Evolutionary conservation across 2,888 invertebrate species (phyloP), one percentile per base, ranked within the genome.

Genomic region (Ichneumoninae sp.): DNA sequence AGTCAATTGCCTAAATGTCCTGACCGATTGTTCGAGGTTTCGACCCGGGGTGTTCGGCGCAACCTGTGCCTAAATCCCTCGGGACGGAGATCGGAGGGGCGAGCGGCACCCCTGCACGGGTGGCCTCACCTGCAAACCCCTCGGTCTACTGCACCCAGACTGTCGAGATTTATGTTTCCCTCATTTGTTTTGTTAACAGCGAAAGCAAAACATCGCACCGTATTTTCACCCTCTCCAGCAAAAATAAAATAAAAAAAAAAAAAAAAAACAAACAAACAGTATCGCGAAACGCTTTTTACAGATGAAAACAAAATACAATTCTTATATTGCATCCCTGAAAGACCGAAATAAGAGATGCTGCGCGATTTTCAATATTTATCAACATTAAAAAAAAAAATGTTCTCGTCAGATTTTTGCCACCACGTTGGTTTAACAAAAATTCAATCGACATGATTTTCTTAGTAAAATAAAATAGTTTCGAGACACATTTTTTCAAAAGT

Each of bases 121-220:
- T 75, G 75, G 70, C 66, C 74, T 79, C 83, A 83, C 83, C 83
- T 83, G 83, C 79, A 70, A 75, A 75, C 79, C 76, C 72, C 72
- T 78, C 71, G 71, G 66, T 44, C 33, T 36, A 6, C 54, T 40
- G 16, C 60, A n/a, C 10, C 60, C 62, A 33, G 30, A n/a, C 50
- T 65, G 47, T 65, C 52, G 62, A 30, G 69, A 74, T 78, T 78
- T 83, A 60, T 79, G 57, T 83, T 69, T 74, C 78, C 22, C 60
- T 22, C 33, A 71, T 40, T 68, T 50, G 33, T 60, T 70, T 69
- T 72, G 68, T 22, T 54, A 60, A 30, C 10, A 57, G 60, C 10
- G 22, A 69, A 68, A 69, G 70, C 60, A 78, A 70, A 70, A 70
- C 30, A 62, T 36, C 33, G 50, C 19, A 33, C 7, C 62, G 62